Evolutionary conservation across 2,797 vertebrate species (phyloP), one percentile per base, ranked within the genome.

Genomic region (Spinus pinus): DNA sequence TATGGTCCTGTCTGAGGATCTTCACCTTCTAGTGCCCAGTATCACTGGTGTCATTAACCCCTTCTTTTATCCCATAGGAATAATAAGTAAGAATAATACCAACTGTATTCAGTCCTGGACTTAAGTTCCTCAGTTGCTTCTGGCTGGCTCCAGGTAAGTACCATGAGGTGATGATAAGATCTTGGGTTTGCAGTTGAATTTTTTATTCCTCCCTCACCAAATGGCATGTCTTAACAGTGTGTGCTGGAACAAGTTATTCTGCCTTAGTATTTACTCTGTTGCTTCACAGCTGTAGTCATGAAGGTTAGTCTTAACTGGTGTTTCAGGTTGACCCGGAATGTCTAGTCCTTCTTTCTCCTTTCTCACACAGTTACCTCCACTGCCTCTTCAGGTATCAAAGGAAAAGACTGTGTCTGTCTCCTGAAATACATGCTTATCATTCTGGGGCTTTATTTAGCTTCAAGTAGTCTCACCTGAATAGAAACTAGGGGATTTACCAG

Each of bases 221-320:
- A 13, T 47, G 27, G 75, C 91, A 64, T 86, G 91, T 80, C 91
- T 79, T 84, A 86, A 93, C 94, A 94, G 27, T 39, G 72, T 75
- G 84, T 31, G 5, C 37, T 83, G 73, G 65, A 86, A 70, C 87
- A 64, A 91, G 91, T 95, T 93, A 37, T 83, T 91, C 89, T 84
- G 62, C 89, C 51, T 81, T 70, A 75, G 49, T 93, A 88, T 44
- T 86, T 65, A 66, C 12, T 35, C 46, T 95, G 61, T 95, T 94
- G 87, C 94, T 67, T 94, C 89, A 96, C 27, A 81, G 70, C 31
- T 79, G 22, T 77, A 93, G 50, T 96, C 79, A 94, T 69, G 75
- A 86, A 44, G 75, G 12, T 64, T 72, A 47, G 69, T 47, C 27
- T 37, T 81, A 86, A 81, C 94, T 86, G 62, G 94, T 93, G 79